phyloP scores from a whole-genome alignment of 2,888 invertebrate species.

The Amiota minor region DNA sequence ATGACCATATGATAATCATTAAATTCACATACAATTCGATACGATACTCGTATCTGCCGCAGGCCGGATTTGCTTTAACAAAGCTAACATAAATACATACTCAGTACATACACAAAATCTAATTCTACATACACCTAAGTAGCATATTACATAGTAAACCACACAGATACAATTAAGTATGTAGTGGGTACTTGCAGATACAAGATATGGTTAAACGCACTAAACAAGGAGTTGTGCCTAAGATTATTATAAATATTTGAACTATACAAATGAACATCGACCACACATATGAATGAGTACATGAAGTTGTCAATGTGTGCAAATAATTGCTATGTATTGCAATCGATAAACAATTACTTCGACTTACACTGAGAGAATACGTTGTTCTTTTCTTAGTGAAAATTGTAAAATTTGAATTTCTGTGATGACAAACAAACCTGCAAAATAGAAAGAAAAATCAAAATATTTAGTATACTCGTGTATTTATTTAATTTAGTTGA shows the following conservation, averaged over 20 bases:
- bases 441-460: background rate
- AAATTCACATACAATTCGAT: slow-evolving; percentile 29
- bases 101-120: slow-evolving; percentile 7
- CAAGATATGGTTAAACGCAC: background rate
- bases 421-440: background rate
- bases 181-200: too few relatives aligned
- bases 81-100: slow-evolving; percentile 16
- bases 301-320: background rate
- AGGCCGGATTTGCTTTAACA: background rate
- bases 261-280: background rate
- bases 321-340: slow-evolving; percentile 18
- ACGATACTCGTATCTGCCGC: background rate
- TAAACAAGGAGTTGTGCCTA: background rate
- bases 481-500: too few relatives aligned
- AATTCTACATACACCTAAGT: too few relatives aligned
- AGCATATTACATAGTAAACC: too few relatives aligned
- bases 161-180: too few relatives aligned
- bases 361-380: slow-evolving; percentile 11
- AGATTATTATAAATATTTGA: slow-evolving; percentile 15
- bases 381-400: background rate
- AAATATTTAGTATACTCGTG: background rate
- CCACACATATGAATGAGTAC: background rate
- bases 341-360: slow-evolving; percentile 17
- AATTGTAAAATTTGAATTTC: background rate
- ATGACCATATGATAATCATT: background rate